Evolutionary conservation across 2,797 vertebrate species (phyloP), one percentile per base, ranked within the genome.

Genomic region (Enteromius radiatus): DNA sequence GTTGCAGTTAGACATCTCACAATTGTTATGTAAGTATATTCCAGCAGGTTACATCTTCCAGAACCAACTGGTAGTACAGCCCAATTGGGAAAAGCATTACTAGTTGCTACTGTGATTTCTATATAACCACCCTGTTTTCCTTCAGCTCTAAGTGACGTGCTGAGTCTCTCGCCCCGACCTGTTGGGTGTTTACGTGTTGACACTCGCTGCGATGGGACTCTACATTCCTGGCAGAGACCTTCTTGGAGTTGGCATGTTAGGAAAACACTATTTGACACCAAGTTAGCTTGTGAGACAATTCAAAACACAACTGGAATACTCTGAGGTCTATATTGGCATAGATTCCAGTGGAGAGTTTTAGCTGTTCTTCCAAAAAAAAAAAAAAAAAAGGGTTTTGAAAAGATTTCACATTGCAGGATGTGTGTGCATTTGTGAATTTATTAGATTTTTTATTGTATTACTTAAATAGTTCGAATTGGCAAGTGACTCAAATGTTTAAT

Each of bases 131-230:
- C 26, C 56, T 36, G 33, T 73, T 45, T 79, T 77, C 83, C 56
- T 82, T 78, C 61, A 56, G 54, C 67, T 85, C 41, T 26, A 36
- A 61, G 80, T n/a, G 26, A 75, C 36, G 56, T 74, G n/a, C 26
- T n/a, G 15, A 49, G 67, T 19, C 78, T 71, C 81, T 47, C 56
- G 86, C 78, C 86, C 65, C 45, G 31, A 88, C 86, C 84, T 85
- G 85, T 76, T 84, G 45, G 36, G 14, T 86, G 85, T 87, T 89
- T 87, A 79, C 82, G 4, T 85, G 85, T 87, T 83, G 77, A 86
- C 81, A 85, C 87, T 84, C 70, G 84, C 52, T 73, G 31, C 38
- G 61, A 23, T 80, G 70, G 31, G 52, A 74, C 73, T 70, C 21
- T 43, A 23, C 56, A 86, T 84, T 86, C 83, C 70, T 82, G 63